phyloP scores from a whole-genome alignment of 2,797 vertebrate species.

The Dromococcyx pavoninus region DNA sequence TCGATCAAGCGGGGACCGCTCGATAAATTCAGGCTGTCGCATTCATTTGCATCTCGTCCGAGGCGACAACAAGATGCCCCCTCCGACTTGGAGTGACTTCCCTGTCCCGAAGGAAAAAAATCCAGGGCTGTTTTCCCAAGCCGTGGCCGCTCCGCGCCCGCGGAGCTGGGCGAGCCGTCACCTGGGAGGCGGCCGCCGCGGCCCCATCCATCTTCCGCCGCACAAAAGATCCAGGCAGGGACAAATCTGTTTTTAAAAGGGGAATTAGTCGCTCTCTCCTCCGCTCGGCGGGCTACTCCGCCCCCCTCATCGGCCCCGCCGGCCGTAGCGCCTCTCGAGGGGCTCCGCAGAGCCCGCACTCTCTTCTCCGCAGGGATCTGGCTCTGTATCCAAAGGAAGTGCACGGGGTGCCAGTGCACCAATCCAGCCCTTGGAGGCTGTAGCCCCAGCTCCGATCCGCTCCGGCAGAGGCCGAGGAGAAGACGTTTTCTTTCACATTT shows the following conservation, averaged over 20 bases:
- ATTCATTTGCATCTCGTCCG: not conserved
- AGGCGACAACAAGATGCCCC: not conserved
- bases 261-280: not conserved
- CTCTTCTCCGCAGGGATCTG: rapidly evolving
- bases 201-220: not conserved
- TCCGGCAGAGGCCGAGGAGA: too few relatives aligned
- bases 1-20: slow-evolving; percentile 54
- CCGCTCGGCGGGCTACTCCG: not conserved
- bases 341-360: too few relatives aligned
- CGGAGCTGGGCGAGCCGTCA: not conserved
- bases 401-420: rapidly evolving
- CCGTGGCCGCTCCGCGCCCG: not conserved
- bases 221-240: not conserved
- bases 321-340: not conserved
- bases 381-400: too few relatives aligned
- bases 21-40: not conserved
- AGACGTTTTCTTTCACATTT: not conserved
- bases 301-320: too few relatives aligned
- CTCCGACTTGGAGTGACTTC: not conserved
- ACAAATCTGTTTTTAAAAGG: not conserved
- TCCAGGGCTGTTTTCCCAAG: not conserved
- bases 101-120: not conserved
- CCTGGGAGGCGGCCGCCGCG: not conserved
- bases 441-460: too few relatives aligned
- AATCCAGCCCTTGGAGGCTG: not conserved